phyloP scores from a whole-genome alignment of 2,113 vertebrate species.

The Antigone vipio region DNA sequence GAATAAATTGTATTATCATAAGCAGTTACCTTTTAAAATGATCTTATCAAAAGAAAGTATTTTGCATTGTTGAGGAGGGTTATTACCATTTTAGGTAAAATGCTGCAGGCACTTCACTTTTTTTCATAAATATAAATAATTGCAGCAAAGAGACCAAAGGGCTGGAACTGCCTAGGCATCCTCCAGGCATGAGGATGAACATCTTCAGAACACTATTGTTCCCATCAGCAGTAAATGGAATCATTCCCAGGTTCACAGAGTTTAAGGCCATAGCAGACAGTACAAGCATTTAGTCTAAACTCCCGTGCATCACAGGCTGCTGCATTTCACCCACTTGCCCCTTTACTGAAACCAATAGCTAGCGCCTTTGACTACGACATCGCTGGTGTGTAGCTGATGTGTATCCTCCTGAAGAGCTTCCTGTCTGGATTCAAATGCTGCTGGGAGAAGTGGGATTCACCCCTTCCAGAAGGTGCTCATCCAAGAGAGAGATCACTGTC shows the following conservation, averaged over 20 bases:
- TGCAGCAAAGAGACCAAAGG: background rate
- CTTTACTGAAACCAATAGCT: rapidly evolving
- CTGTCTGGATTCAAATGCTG: background rate
- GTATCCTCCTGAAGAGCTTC: background rate
- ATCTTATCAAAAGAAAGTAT: slow-evolving; percentile 81
- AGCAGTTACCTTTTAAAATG: slow-evolving; percentile 87
- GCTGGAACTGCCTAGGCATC: background rate
- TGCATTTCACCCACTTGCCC: background rate
- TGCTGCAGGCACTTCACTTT: slow-evolving; percentile 52
- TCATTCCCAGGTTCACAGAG: background rate
- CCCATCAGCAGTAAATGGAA: background rate
- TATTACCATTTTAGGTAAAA: slow-evolving; percentile 78
- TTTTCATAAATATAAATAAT: slow-evolving; percentile 29
- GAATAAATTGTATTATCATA: slow-evolving; percentile 95
- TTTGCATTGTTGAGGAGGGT: slow-evolving; percentile 76
- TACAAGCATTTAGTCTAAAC: background rate
- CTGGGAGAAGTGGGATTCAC: background rate
- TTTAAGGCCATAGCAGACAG: background rate
- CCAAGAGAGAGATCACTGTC: background rate
- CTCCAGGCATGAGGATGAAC: background rate
- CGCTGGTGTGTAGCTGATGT: rapidly evolving
- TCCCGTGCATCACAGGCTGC: background rate
- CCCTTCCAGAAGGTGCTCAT: background rate
- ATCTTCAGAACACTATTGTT: background rate
- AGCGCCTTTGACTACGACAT: rapidly evolving